Evolutionary conservation across 2,888 invertebrate genomes (phyloP), one percentile per base, ranked within the genome.

Genomic region (Xanthia icteritia): DNA sequence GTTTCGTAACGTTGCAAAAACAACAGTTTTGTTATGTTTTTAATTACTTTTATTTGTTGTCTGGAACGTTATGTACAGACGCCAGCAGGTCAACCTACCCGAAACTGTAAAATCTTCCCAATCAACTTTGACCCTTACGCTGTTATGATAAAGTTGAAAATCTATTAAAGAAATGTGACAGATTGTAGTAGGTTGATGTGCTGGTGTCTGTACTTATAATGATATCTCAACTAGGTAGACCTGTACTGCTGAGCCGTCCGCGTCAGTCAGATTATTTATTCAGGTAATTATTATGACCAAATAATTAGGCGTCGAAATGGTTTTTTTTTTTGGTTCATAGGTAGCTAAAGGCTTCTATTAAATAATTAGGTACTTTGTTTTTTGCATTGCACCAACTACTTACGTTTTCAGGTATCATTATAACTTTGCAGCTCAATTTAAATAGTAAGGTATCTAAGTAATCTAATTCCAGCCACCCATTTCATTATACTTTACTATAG

Each of bases 1-100:
- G 77, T 87, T 89, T 89, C 90, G 82, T 91, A 88, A 90, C 83
- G 77, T 72, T 73, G 82, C 66, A 82, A 87, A 75, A 73, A 74
- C 73, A 65, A 82, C 76, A 77, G 79, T 84, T 90, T 89, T 86
- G 84, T 86, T 83, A 72, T 77, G 76, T 79, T 85, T 84, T 80
- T n/a, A 68, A 81, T 88, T 86, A 81, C 63, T 63, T 76, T 76
- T 84, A 72, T 81, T 84, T 83, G 66, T 69, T 64, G 77, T 82
- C 70, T 73, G 67, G 20, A 9, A 20, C 17, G 58, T 54, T 8
- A 66, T 64, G 48, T n/a, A n/a, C n/a, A n/a, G n/a, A n/a, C n/a
- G n/a, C n/a, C n/a, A n/a, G n/a, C n/a, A n/a, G n/a, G n/a, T n/a
- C n/a, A n/a, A n/a, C n/a, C n/a, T n/a, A n/a, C n/a, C n/a, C n/a